Conservation (phyloP, 2,113 vertebrate species). For the Festucalex cinctus region DNA sequence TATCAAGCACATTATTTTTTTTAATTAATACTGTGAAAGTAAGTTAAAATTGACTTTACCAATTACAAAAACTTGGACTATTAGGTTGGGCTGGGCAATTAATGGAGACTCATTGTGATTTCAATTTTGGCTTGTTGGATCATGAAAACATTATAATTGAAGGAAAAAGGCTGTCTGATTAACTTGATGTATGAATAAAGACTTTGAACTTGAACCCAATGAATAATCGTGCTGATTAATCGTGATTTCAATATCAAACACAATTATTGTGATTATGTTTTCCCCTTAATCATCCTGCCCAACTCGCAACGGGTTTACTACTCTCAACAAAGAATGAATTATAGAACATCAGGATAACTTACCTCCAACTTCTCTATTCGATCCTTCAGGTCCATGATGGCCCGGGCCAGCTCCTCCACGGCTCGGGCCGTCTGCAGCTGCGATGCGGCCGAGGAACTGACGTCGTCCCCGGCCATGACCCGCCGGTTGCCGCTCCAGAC, state of each 20-base stretch:
- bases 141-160: background rate
- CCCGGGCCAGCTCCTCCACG: conserved; percentile 86
- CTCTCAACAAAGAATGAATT: background rate
- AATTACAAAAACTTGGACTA: too few relatives aligned
- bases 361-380: conserved; percentile 95
- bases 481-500: conserved; percentile 77
- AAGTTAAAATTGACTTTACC: background rate
- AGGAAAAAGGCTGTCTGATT: too few relatives aligned
- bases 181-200: too few relatives aligned
- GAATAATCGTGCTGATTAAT: too few relatives aligned
- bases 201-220: too few relatives aligned
- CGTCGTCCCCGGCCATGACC: conserved; percentile 82
- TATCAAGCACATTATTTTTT: background rate
- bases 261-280: too few relatives aligned
- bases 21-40: background rate
- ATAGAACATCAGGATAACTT: conserved; percentile 6
- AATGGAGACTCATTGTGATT: too few relatives aligned
- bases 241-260: too few relatives aligned
- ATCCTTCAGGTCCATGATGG: conserved; percentile 89
- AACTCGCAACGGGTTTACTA: too few relatives aligned
- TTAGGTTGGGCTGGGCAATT: too few relatives aligned
- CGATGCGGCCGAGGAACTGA: conserved; percentile 70
- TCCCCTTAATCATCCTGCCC: too few relatives aligned
- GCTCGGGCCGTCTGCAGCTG: conserved; percentile 74
- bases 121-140: background rate